phyloP scores from a whole-genome alignment of 2,113 vertebrate genomes.

The Scortum barcoo region DNA sequence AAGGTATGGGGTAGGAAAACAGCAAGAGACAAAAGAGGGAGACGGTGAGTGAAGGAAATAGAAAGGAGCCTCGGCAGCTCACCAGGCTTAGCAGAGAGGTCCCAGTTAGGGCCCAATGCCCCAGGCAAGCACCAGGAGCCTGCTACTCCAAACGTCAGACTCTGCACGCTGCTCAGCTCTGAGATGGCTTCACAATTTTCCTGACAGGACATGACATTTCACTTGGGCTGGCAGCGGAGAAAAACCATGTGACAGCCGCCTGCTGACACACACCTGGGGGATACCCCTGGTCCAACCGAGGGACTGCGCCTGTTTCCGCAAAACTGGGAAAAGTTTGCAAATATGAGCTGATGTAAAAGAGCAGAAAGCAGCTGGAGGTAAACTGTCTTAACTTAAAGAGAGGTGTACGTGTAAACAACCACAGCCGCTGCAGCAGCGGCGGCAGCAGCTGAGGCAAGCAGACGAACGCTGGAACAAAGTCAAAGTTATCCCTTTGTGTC shows the following conservation, averaged over 20 bases:
- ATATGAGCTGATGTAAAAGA: slow-evolving; percentile 65
- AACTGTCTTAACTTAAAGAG: slow-evolving; percentile 66
- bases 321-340: slow-evolving; percentile 72
- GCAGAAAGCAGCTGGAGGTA: slow-evolving; percentile 68
- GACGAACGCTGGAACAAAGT: slow-evolving; percentile 65
- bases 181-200: slow-evolving; percentile 79
- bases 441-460: slow-evolving; percentile 54
- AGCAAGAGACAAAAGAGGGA: slow-evolving; percentile 39
- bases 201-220: slow-evolving; percentile 85
- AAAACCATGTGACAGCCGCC: slow-evolving; percentile 70
- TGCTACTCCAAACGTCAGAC: slow-evolving; percentile 64
- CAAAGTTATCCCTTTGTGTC: slow-evolving; percentile 74
- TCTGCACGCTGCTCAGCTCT: slow-evolving; percentile 60
- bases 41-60: slow-evolving; percentile 48
- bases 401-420: slow-evolving; percentile 67
- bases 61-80: slow-evolving; percentile 55
- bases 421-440: slow-evolving; percentile 21
- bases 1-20: background rate
- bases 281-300: slow-evolving; percentile 62
- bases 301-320: slow-evolving; percentile 41
- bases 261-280: slow-evolving; percentile 72
- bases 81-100: slow-evolving; percentile 58
- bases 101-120: slow-evolving; percentile 75
- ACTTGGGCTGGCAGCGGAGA: slow-evolving; percentile 72
- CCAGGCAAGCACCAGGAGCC: slow-evolving; percentile 77